phyloP scores from a whole-genome alignment of 1,140 invertebrate species.

The Atta cephalotes region DNA sequence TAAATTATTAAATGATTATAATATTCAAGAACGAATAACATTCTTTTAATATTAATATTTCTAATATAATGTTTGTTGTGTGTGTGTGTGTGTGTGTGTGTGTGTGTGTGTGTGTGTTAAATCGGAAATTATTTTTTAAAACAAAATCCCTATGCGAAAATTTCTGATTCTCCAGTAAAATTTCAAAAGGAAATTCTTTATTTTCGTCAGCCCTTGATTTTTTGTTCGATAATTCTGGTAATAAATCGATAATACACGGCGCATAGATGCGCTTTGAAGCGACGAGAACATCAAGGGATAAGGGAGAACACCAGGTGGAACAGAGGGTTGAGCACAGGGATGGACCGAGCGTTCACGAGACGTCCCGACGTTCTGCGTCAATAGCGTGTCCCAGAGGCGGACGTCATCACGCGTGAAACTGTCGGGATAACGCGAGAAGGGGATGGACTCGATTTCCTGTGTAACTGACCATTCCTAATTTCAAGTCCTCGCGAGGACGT shows the following conservation, averaged over 20 bases:
- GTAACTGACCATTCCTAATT: slow-evolving; percentile 82
- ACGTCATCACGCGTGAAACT: slow-evolving; percentile 65
- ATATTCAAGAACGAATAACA: background rate
- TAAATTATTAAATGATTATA: background rate
- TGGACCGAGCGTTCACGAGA: slow-evolving; percentile 66
- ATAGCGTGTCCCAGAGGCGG: slow-evolving; percentile 70
- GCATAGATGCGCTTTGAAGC: slow-evolving; percentile 22
- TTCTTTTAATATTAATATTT: background rate
- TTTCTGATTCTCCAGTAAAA: background rate
- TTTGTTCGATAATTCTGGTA: slow-evolving; percentile 23
- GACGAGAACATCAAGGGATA: background rate
- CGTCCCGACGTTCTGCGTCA: slow-evolving; percentile 75
- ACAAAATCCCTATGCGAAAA: background rate
- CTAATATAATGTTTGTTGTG: no score
- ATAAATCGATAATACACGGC: slow-evolving; percentile 21
- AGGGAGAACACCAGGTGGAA: slow-evolving; percentile 33
- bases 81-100: no score
- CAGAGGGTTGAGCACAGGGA: slow-evolving; percentile 30
- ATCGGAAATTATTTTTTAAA: background rate
- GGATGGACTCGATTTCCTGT: slow-evolving; percentile 56
- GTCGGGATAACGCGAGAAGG: slow-evolving; percentile 33
- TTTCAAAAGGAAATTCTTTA: background rate
- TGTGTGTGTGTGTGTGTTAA: background rate
- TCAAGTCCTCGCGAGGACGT: slow-evolving; percentile 55
- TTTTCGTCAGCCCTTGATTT: background rate